Evolutionary conservation across 2,888 invertebrate genomes (phyloP).

Genomic region (Nasonia oneida): DNA sequence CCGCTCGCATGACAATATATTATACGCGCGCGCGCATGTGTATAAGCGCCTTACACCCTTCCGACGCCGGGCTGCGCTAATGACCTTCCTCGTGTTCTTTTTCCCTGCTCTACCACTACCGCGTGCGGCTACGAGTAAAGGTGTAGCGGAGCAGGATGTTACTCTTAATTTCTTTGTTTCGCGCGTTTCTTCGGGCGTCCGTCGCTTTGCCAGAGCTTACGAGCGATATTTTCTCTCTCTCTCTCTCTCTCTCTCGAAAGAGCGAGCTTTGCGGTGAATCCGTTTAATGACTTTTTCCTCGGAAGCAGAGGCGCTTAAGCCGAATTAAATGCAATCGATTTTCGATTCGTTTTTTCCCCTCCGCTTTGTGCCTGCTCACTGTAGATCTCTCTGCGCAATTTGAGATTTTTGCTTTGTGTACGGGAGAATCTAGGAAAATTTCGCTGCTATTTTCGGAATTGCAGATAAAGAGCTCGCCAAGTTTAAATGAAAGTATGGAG

Average conservation of each 20-base stretch:
- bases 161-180: conserved; percentile 36
- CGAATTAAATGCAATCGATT: conserved; percentile 55
- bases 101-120: neutral
- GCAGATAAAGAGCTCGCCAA: too few species aligned
- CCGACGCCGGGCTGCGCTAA: neutral
- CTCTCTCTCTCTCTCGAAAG: too few species aligned
- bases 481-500: too few species aligned
- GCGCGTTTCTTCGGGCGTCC: neutral
- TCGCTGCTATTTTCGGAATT: too few species aligned
- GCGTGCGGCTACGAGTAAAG: too few species aligned
- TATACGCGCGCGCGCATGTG: neutral
- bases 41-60: neutral
- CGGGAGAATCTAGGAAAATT: too few species aligned
- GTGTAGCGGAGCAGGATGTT: conserved; percentile 15
- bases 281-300: conserved; percentile 43
- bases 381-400: too few species aligned
- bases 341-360: neutral
- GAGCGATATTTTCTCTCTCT: neutral
- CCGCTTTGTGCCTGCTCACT: neutral
- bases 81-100: neutral
- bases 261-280: too few species aligned
- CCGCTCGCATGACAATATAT: neutral
- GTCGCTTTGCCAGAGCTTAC: neutral
- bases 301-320: neutral
- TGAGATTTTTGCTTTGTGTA: too few species aligned